Evolutionary conservation across 1,140 invertebrate species (phyloP), one percentile per base, ranked within the genome.

Genomic region (Diorhabda carinulata): DNA sequence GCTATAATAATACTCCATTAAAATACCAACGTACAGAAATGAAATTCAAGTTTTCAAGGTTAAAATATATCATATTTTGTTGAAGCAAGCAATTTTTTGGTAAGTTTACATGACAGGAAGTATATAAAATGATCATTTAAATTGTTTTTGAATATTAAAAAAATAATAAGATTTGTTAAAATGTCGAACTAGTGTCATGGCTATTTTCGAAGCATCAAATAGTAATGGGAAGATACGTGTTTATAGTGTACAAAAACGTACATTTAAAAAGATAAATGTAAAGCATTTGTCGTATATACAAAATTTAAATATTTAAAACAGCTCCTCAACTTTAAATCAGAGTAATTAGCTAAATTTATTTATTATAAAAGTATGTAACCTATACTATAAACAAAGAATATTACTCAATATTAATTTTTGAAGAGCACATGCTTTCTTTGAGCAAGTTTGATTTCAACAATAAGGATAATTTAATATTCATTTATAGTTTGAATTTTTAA

Each of bases 351-450:
- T 25, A 1, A 25, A 25, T 25, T 25, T 25, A 25, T 25, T 25
- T 25, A 25, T 25, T 25, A 25, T 25, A 25, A 25, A 25, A 25
- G 25, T 25, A 25, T 25, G 25, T 25, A 25, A 25, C 25, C 25
- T 25, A 25, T 25, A 25, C 25, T 70, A 73, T 73, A 73, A 73
- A 73, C 72, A 72, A 73, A 57, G 47, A 57, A n/a, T 8, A 63
- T 63, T 61, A 61, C 42, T 42, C 3, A 61, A 61, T 41, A 61
- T 25, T 25, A 25, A 25, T 25, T 25, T 25, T 25, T 25, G 25
- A 25, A 25, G 25, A 25, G 25, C 25, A 25, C 25, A 25, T 25
- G 25, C 25, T 25, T 25, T 25, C 25, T 25, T 25, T 25, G 25
- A 25, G 25, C 25, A 25, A 25, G 25, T 25, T 25, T 25, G 25